Base-by-base conservation (phyloP, 2,888 invertebrate species). In the Metalampra italica region DNA sequence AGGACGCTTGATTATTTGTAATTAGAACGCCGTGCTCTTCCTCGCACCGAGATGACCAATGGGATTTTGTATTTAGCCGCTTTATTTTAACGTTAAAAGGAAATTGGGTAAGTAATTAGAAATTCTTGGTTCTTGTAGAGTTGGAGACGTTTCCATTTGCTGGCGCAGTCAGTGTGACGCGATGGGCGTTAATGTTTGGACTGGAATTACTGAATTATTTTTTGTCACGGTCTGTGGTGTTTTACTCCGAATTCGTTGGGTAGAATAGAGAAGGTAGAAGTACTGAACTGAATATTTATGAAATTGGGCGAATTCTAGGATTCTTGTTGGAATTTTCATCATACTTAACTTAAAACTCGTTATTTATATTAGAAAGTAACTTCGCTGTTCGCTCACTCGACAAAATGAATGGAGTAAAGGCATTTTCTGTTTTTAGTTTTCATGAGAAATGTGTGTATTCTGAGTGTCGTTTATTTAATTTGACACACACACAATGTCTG, bases 1-100 rank as follows among this genome's bases (percentile, higher is more conserved):
- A 70, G 75, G 62, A 71, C 52, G 69, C 85, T 90, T 90, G 90
- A 90, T 90, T 90, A 79, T 90, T 88, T 82, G 86, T 90, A 90
- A 90, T 90, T 90, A 90, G 89, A 90, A 87, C 86, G 78, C 68
- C 60, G 71, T 64, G 75, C 73, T 77, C 81, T 82, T 82, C 86
- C 84, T 85, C 71, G 78, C 63, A 59, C 59, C 56, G 73, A 81
- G 82, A 87, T 88, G 87, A 86, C 89, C 89, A 89, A 89, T 89
- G 65, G 75, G 82, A 78, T 80, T 82, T 76, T 69, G 73, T 79
- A 81, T 80, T 82, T 78, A 79, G 70, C 75, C 66, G 71, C 69
- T 71, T 75, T 68, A 74, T 77, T 78, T 68, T 63, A 64, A 62
- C 67, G 58, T 63, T 58, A 62, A 62, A 66, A 73, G 73, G 68